Conservation (phyloP, 1,140 invertebrate species). For the Eumeta japonica region DNA sequence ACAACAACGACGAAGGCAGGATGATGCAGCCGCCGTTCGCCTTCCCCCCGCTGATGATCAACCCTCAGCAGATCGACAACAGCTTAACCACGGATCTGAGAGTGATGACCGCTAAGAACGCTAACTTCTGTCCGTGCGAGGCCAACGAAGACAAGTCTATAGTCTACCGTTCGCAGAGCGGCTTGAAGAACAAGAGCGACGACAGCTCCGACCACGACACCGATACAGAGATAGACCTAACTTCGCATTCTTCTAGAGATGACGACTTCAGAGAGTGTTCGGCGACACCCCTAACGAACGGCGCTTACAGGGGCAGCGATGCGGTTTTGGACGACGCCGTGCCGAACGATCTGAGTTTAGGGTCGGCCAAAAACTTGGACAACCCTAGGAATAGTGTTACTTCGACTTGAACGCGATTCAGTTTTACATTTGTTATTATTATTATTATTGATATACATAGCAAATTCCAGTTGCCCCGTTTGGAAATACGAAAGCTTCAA, state of each 20-base stretch:
- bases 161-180: too few relatives aligned
- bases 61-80: constrained; percentile 22
- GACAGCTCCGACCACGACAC: constrained; percentile 40
- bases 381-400: constrained; percentile 28
- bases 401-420: too few relatives aligned
- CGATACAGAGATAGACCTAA: constrained; percentile 54
- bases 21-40: constrained; percentile 38
- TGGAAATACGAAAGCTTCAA: too few relatives aligned
- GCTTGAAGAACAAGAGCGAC: too few relatives aligned
- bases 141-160: constrained; percentile 20
- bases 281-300: too few relatives aligned
- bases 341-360: constrained; percentile 53
- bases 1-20: constrained; percentile 28
- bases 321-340: constrained; percentile 49
- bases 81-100: constrained; percentile 46
- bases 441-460: too few relatives aligned
- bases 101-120: constrained; percentile 24
- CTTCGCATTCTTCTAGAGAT: constrained; percentile 50
- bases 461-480: too few relatives aligned
- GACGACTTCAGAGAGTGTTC: constrained; percentile 45
- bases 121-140: constrained; percentile 35
- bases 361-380: constrained; percentile 24
- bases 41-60: constrained; percentile 33
- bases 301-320: too few relatives aligned
- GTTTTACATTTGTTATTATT: too few relatives aligned